phyloP scores from a whole-genome alignment of 2,113 vertebrate species.

The Phodopus roborovskii region DNA sequence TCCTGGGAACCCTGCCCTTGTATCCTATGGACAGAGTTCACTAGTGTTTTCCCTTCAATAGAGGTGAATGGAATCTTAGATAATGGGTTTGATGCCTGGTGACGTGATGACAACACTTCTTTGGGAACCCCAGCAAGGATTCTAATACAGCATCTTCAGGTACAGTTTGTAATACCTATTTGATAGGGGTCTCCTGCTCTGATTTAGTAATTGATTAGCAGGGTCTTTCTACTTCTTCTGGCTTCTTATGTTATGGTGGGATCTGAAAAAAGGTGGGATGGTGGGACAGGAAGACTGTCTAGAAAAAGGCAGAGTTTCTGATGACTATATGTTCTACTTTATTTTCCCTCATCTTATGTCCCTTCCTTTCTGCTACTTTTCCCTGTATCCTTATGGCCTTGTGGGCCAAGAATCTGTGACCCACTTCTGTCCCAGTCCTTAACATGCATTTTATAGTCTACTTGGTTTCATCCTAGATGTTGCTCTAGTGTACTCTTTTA shows the following conservation, averaged over 20 bases:
- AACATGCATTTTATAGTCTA: not conserved
- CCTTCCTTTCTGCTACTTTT: not conserved
- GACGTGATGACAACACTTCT: not conserved
- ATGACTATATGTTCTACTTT: not conserved
- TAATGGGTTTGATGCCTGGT: not conserved
- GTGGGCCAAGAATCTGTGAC: not conserved
- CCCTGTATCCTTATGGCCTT: not conserved
- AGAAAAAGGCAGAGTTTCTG: not conserved
- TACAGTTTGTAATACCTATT: not conserved
- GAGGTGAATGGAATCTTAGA: not conserved
- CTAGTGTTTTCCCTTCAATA: not conserved
- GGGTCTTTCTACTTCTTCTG: not conserved
- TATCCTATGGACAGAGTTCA: not conserved
- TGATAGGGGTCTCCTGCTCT: no score
- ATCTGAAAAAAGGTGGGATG: not conserved
- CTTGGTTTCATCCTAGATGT: no score
- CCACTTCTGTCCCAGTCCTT: not conserved
- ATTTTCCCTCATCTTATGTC: no score
- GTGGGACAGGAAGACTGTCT: not conserved
- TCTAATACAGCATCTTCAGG: not conserved
- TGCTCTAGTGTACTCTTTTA: not conserved
- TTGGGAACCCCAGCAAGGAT: not conserved
- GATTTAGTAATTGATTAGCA: not conserved
- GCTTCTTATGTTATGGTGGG: not conserved
- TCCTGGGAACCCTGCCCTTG: not conserved